Base-by-base conservation (phyloP, 2,113 vertebrate genomes). In the Vidua chalybeata region DNA sequence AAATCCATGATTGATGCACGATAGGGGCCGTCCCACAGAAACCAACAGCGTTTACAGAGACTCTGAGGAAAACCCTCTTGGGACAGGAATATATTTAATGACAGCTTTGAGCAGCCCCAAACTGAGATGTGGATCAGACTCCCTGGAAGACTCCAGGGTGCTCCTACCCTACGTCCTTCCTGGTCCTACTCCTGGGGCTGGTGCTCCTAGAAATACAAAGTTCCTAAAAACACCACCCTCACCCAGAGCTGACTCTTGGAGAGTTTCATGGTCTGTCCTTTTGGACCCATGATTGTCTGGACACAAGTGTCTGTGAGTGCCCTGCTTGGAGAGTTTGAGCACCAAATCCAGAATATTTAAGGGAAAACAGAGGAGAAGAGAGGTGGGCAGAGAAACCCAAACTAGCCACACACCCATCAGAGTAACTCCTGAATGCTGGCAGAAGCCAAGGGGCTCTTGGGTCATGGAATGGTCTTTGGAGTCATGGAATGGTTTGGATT, bases 101-200 rank as follows among this genome's bases (percentile, higher is more conserved):
- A 17, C 28, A 41, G 43, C 64, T 92, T 54, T 83, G 51, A 41
- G 30, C 46, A 35, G 22, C 33, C 27, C 59, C 37, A 56, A 28
- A 49, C 5, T 37, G 54, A 69, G 55, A 17, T 21, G 6, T 13
- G 1, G 0, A 46, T 61, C 17, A 4, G 27, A 35, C 8, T 45
- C 48, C 9, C 37, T 67, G 39, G 30, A 68, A 90, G 39, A 33
- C 4, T 26, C 20, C 43, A 33, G 31, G 5, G 2, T 66, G 51
- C 18, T 83, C 62, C 39, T 5, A 4, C 14, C 11, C 14, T 52
- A n/a, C 1, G 0, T 17, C 41, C 31, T 45, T 59, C 67, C 73
- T 49, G 5, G 22, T 46, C 33, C 35, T n/a, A 0, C 30, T 28
- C 6, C 26, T 6, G 8, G 41, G 23, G 61, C 30, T 54, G 55